A percentile compares a stretch with the other conserved stretches of the same genome.
Evolutionary conservation across 2,888 invertebrate species (phyloP).

Genomic region (Quadroppia sp.): DNA sequence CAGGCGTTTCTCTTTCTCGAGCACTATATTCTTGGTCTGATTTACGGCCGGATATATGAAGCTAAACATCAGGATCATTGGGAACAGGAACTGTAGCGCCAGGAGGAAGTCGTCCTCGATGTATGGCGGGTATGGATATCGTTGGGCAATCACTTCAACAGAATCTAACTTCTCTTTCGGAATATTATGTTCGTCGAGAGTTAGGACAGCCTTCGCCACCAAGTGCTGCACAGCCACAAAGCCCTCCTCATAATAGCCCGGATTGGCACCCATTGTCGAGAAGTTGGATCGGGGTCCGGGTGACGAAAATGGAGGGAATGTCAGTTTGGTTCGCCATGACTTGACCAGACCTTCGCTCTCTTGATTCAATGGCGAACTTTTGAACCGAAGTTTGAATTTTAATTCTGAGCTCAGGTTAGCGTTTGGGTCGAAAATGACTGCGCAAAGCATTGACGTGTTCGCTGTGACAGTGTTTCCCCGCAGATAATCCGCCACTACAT

Average conservation of each 20-base stretch:
- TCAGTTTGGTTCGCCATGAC: slow-evolving; percentile 5
- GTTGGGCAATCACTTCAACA: slow-evolving; percentile 58
- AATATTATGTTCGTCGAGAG: slow-evolving; percentile 32
- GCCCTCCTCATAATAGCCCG: slow-evolving; percentile 62
- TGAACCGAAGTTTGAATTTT: slow-evolving; percentile 28
- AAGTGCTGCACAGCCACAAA: slow-evolving; percentile 64
- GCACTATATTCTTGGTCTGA: slow-evolving; percentile 56
- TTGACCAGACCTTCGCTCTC: neutral
- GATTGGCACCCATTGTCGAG: slow-evolving; percentile 10
- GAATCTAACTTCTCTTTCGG: neutral
- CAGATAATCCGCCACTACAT: slow-evolving; percentile 28
- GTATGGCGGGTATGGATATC: slow-evolving; percentile 71
- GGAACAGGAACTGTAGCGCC: slow-evolving; percentile 64
- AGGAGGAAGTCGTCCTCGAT: slow-evolving; percentile 64
- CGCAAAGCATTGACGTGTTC: slow-evolving; percentile 30
- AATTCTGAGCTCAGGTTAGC: neutral
- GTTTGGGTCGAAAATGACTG: slow-evolving; percentile 16
- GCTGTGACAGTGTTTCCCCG: neutral
- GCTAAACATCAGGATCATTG: slow-evolving; percentile 71
- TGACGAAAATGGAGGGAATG: slow-evolving; percentile 28
- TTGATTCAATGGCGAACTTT: slow-evolving; percentile 21
- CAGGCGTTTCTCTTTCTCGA: slow-evolving; percentile 57
- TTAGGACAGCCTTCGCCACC: slow-evolving; percentile 56
- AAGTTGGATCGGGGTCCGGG: slow-evolving; percentile 22
- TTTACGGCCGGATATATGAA: slow-evolving; percentile 77